Evolutionary conservation across 1,140 invertebrate species (phyloP), one percentile per base, ranked within the genome.

Genomic region (Babylonia areolata): DNA sequence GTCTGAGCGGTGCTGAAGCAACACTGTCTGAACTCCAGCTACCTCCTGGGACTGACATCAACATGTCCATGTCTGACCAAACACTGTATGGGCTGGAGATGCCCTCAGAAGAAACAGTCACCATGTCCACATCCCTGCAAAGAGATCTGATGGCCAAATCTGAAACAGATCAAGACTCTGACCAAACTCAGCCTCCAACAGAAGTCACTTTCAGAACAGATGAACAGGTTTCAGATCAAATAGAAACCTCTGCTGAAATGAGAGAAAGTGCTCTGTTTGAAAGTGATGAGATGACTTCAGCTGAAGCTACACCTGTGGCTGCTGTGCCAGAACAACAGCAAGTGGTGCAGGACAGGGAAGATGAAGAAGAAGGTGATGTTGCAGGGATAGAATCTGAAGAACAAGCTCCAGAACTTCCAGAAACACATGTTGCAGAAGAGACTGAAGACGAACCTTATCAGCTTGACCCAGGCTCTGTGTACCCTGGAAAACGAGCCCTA

Each of bases 61-160:
- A 40, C 81, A 84, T 93, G 73, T 84, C 90, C 9, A 79, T 89
- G 69, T 93, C 92, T 54, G 92, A 93, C 40, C 90, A 91, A 51
- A 93, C 93, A 37, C 84, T 93, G 39, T 93, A 92, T 89, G 93
- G 90, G n/a, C 84, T 92, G 58, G 93, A 93, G 81, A 93, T 93
- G 93, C 93, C 93, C 83, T 89, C 91, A 46, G 92, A 93, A 42
- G 93, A 93, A 87, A 86, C 87, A 40, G 89, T 87, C 71, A 89
- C 90, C 33, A 84, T 91, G 73, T 89, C 90, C 35, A 82, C 86
- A 33, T 90, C 91, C 42, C 88, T 88, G 80, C 85, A 69, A 78
- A 86, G 86, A 85, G 79, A 81, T 39, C 78, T 33, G 84, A 69
- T 64, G 78, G 33, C 33, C 15, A 77, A 51, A 28, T 58, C 78